These are phyloP conservation scores for Rhodeus uyekii DNA, from an alignment of 2,797 vertebrate species.

Conservation along the genomic window DNA sequence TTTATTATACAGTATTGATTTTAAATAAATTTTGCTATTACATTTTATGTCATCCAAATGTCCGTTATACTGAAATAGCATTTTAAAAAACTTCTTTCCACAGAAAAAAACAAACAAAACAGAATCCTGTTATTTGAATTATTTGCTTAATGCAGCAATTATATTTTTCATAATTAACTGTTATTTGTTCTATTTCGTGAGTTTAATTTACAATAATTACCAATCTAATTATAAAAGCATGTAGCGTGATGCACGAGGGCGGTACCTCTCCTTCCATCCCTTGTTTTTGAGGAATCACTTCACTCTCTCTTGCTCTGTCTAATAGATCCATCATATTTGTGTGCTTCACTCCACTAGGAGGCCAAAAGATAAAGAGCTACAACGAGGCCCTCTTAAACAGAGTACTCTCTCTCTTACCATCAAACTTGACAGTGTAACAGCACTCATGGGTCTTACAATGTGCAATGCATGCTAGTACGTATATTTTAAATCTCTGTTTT, in stretches of 20 bases:
- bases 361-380: conserved; percentile 15
- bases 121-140: no score
- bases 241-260: background rate
- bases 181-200: background rate
- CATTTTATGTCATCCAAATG: background rate
- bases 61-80: background rate
- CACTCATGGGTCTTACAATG: background rate
- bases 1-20: background rate
- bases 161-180: background rate
- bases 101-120: background rate
- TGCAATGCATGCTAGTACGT: background rate
- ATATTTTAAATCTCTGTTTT: conserved; percentile 1
- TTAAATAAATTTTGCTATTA: no score
- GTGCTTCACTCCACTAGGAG: conserved; percentile 20
- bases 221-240: background rate
- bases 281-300: background rate
- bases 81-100: background rate
- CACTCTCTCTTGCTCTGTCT: background rate
- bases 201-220: background rate
- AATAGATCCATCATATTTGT: background rate
- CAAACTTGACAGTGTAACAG: background rate
- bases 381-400: conserved; percentile 11
- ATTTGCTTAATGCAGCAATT: background rate
- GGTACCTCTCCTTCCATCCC: background rate
- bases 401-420: background rate